phyloP scores from a whole-genome alignment of 2,888 invertebrate species.

The Tetheella fluctuosa region DNA sequence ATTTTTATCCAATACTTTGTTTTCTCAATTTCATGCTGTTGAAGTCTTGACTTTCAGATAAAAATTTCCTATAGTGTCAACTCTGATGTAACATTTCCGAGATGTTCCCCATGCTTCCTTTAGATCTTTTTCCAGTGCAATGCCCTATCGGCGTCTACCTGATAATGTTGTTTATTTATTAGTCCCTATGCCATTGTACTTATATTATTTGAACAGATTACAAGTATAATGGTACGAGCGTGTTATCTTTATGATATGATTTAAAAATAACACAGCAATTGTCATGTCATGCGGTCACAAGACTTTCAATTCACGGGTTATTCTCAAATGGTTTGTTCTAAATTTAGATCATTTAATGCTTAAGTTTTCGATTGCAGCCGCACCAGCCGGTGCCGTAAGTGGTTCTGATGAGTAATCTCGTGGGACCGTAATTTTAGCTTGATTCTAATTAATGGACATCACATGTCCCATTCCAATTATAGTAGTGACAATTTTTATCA shows the following conservation, averaged over 20 bases:
- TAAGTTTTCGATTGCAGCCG: conserved; percentile 65
- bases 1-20: not conserved
- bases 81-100: too few relatives aligned
- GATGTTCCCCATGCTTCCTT: too few relatives aligned
- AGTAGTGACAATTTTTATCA: conserved; percentile 32
- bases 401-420: conserved; percentile 48
- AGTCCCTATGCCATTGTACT: not conserved
- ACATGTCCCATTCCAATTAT: conserved; percentile 39
- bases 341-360: conserved; percentile 71
- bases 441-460: conserved; percentile 56
- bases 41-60: not conserved
- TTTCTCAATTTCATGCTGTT: not conserved
- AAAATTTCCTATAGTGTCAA: too few relatives aligned
- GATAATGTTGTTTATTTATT: not conserved
- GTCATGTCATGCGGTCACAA: conserved; percentile 60
- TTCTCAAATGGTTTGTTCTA: conserved; percentile 63
- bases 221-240: conserved; percentile 18
- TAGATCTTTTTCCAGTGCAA: too few relatives aligned
- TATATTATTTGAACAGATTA: not conserved
- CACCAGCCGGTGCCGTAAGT: conserved; percentile 39
- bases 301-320: conserved; percentile 61
- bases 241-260: conserved; percentile 42
- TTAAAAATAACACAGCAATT: conserved; percentile 69
- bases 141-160: not conserved
- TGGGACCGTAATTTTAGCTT: conserved; percentile 62